Percentiles rank a stretch among this genome's conserved stretches.
These are phyloP conservation scores for Hoplodrina ambigua DNA, from an alignment of 2,888 invertebrate species.

Conservation along the genomic window DNA sequence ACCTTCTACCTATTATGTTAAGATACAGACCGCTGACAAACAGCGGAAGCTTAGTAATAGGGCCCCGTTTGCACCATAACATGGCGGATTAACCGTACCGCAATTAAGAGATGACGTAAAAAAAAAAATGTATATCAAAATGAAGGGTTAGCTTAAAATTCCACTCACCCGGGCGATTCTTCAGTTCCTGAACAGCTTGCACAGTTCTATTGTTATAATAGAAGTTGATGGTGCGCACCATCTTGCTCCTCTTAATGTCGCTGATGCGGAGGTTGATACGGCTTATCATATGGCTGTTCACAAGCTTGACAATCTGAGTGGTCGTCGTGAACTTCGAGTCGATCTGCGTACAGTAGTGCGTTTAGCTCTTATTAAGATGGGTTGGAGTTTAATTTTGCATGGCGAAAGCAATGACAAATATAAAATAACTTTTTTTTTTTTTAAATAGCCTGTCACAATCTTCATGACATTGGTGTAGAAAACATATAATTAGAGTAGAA, in stretches of 20 bases:
- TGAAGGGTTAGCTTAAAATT: background rate
- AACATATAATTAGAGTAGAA: background rate
- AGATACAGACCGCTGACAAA: no score
- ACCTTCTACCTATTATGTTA: no score
- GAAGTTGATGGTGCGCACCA: conserved; percentile 98
- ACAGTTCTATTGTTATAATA: conserved; percentile 99
- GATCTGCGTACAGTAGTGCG: conserved; percentile 86
- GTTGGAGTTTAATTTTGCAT: conserved; percentile 28
- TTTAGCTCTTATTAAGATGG: conserved; percentile 73
- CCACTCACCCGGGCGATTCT: conserved; percentile 95
- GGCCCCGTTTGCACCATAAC: no score
- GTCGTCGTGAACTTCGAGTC: conserved; percentile 99
- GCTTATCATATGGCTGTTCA: conserved; percentile 98
- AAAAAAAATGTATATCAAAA: background rate
- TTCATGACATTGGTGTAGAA: background rate
- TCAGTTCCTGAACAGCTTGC: conserved; percentile 98
- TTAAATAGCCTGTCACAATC: background rate
- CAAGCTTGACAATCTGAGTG: conserved; percentile 98
- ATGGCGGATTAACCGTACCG: no score
- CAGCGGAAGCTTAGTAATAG: no score
- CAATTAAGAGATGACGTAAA: no score
- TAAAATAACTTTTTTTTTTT: background rate
- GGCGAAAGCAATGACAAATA: background rate
- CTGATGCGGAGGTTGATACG: conserved; percentile 98
- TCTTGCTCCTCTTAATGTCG: conserved; percentile 98